These are phyloP conservation scores for Apis florea DNA, from an alignment of 1,140 invertebrate species.

Conservation along the genomic window DNA sequence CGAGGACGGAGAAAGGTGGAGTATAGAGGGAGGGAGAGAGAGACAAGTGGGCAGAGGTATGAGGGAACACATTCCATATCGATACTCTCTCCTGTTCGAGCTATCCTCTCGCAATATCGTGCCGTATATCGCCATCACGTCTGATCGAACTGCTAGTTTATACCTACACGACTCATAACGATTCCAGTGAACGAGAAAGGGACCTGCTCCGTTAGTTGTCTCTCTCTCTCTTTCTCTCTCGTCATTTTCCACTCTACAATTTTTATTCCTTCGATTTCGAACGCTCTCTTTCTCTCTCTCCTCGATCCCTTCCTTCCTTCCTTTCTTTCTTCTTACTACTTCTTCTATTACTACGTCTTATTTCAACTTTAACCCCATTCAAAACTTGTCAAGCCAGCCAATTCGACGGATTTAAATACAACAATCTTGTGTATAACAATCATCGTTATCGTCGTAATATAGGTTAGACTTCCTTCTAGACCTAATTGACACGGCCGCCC, in stretches of 20 bases:
- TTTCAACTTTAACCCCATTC: neutral
- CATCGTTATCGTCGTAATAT: too few species aligned
- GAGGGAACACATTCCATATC: conserved; percentile 66
- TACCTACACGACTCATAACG: conserved; percentile 67
- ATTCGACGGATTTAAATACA: conserved; percentile 57
- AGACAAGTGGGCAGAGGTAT: conserved; percentile 31
- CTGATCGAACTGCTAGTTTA: conserved; percentile 69
- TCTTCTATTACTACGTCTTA: neutral
- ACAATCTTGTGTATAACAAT: conserved; percentile 35
- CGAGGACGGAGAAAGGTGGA: neutral
- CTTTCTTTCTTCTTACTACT: neutral
- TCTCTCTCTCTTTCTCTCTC: neutral
- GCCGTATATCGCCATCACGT: conserved; percentile 65
- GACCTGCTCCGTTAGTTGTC: conserved; percentile 4
- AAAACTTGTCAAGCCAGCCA: neutral
- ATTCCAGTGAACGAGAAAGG: conserved; percentile 52
- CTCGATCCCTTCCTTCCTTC: neutral
- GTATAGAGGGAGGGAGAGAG: neutral
- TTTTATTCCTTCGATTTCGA: neutral
- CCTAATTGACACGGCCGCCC: neutral
- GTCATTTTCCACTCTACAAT: neutral
- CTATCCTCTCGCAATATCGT: conserved; percentile 70
- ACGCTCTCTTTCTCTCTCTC: neutral
- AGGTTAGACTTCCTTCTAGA: conserved; percentile 8
- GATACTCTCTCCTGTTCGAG: conserved; percentile 65